phyloP scores from a whole-genome alignment of 2,797 vertebrate genomes.

The Argyrosomus regius region DNA sequence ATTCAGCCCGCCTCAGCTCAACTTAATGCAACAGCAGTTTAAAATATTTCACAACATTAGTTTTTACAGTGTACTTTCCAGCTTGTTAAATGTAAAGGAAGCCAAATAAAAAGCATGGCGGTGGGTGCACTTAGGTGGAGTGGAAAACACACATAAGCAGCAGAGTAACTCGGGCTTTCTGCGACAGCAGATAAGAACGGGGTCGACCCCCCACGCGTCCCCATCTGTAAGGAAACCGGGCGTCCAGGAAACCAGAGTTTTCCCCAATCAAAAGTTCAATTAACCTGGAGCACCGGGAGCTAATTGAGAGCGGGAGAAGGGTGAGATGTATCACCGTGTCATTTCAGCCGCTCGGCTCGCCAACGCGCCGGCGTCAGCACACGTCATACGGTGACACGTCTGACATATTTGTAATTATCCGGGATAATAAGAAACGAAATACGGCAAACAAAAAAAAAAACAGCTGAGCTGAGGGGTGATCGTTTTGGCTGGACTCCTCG shows the following conservation, averaged over 20 bases:
- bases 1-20: too few species aligned
- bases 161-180: constrained; percentile 48
- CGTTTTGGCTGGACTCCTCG: constrained; percentile 3
- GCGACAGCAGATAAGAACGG: constrained; percentile 76
- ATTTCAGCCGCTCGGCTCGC: constrained; percentile 37
- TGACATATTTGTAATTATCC: constrained; percentile 78
- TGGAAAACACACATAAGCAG: constrained; percentile 32
- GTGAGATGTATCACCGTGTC: constrained; percentile 70
- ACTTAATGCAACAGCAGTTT: too few species aligned
- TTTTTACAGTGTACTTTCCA: constrained; percentile 7
- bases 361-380: constrained; percentile 38
- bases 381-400: constrained; percentile 54
- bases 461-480: constrained; percentile 3
- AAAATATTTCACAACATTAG: too few species aligned
- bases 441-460: constrained; percentile 32
- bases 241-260: constrained; percentile 64
- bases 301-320: constrained; percentile 78
- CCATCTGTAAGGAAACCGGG: constrained; percentile 49
- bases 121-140: constrained; percentile 23
- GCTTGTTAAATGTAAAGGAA: neutral
- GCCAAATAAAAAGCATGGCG: neutral
- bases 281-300: constrained; percentile 81
- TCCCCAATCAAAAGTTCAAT: constrained; percentile 83
- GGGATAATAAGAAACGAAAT: constrained; percentile 60
- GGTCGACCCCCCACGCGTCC: constrained; percentile 56